Conservation (phyloP, 1,140 invertebrate species). For the Zaprionus camerounensis region DNA sequence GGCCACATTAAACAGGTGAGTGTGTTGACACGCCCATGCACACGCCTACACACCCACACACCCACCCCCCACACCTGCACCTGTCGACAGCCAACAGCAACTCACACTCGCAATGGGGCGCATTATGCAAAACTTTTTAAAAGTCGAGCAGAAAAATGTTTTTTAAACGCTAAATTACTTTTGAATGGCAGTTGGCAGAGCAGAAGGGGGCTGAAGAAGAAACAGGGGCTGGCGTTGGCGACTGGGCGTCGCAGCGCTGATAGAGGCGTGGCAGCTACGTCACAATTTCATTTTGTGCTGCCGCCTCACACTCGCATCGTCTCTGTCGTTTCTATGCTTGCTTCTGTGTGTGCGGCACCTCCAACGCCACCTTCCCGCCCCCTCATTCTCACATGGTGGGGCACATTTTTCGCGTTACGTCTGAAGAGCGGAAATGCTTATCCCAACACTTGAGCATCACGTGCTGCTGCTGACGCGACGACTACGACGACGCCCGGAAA, state of each 20-base stretch:
- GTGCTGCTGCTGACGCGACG: constrained; percentile 56
- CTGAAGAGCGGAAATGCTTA: constrained; percentile 81
- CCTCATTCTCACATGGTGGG: constrained; percentile 24
- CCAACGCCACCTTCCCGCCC: background rate
- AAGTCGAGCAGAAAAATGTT: constrained; percentile 81
- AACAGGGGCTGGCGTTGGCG: background rate
- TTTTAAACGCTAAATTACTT: constrained; percentile 82
- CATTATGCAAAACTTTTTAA: constrained; percentile 78
- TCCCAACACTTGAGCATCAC: constrained; percentile 79
- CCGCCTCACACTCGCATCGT: constrained; percentile 30
- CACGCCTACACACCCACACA: constrained; percentile 4
- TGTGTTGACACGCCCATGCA: constrained; percentile 47
- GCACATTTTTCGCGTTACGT: constrained; percentile 70
- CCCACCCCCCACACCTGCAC: constrained; percentile 15
- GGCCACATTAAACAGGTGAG: constrained; percentile 70
- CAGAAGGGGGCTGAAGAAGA: constrained; percentile 26
- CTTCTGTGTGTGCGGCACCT: constrained; percentile 4
- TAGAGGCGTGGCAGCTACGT: constrained; percentile 65
- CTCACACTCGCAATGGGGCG: constrained; percentile 31
- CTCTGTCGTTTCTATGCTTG: background rate
- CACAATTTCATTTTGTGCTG: constrained; percentile 78
- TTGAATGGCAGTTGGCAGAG: constrained; percentile 68
- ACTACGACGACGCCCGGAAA: constrained; percentile 24
- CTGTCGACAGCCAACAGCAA: constrained; percentile 7
- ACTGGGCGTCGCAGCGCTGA: constrained; percentile 26